Evolutionary conservation across 1,140 invertebrate genomes (phyloP), one percentile per base, ranked within the genome.

Genomic region (Neocloeon triangulifer): DNA sequence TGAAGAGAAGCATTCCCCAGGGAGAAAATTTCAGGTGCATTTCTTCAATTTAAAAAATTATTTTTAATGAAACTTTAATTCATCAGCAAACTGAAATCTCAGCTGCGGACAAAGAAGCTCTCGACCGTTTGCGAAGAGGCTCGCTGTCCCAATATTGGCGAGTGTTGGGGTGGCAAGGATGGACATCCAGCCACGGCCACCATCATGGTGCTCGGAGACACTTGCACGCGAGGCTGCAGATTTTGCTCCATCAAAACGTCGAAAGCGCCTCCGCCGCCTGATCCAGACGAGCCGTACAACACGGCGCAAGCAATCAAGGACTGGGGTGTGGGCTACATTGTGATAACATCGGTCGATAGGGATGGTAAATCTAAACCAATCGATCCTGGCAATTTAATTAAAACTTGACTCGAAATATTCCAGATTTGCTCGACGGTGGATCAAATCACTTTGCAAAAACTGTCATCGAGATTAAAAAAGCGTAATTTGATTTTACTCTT

Each of bases 211-310:
- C 72, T 91, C 62, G 84, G 84, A 10, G 85, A 91, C 46, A 89
- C 82, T 7, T 92, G 85, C 45, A 92, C 85, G 0, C 55, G 81
- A 44, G 78, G 76, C 5, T 98, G 91, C 56, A 65, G 88, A 47
- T 99, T 99, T 56, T 99, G 95, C 58, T 98, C 94, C 2, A 85
- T 99, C 7, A 99, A 99, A 63, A 99, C 95, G 9, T 72, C 88
- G 2, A 61, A 76, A 35, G 61, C 65, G n/a, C 95, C 94, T 2
- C 80, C 86, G 8, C 73, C 84, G 1, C 64, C 88, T 7, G 86
- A 99, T 63, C 68, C 75, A 1, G 58, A 74, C 32, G 95, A 99
- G 55, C 94, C 94, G 6, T 44, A 63, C 4, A 91, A 97, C 53
- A 98, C 92, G 4, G 94, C 91, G 2, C 64, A 58, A 35, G 92